Base-by-base conservation (phyloP, 2,797 vertebrate genomes). In the Tauraco hartlaubi region DNA sequence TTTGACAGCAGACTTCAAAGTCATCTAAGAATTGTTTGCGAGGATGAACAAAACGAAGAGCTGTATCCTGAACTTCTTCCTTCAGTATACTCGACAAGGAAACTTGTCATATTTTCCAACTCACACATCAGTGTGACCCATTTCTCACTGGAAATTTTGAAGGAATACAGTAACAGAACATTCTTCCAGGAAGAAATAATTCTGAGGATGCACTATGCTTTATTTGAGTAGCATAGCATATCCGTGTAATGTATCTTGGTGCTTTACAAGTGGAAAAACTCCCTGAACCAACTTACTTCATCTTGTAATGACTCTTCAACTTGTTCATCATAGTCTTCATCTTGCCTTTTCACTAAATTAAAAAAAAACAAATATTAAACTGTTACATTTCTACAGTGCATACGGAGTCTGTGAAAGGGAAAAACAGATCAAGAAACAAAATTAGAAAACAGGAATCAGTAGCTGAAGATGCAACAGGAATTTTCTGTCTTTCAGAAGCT, bases 281-380 rank as follows among this genome's bases (percentile, higher is more conserved):
- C n/a, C 51, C 29, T 12, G 81, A 46, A 75, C 15, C 20, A 74
- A 88, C 95, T 97, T 96, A 99, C 99, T 98, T 99, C 99, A 69
- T 99, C 99, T 95, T 99, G 99, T 91, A 99, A 97, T 1, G 99
- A 98, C 92, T 99, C 99, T 92, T 99, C 99, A 74, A 99, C 99
- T 97, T 99, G 99, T 64, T 99, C 99, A 66, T 99, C 99, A 37
- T 99, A 99, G 96, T 99, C 99, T 98, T 99, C 99, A 97, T 99
- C 99, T 98, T 99, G 99, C 96, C 99, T 98, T 98, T 99, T 99
- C 82, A 99, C 99, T 99, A 98, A 51, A 96, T 89, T 76, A 88
- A 69, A 96, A 96, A 96, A 96, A 78, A 86, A 69, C 92, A 96
- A 92, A 59, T 37, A 56, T 86, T 85, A 90, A 90, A 62, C 3